Evolutionary conservation across 2,113 vertebrate genomes (phyloP).

Genomic region (Python bivittatus): DNA sequence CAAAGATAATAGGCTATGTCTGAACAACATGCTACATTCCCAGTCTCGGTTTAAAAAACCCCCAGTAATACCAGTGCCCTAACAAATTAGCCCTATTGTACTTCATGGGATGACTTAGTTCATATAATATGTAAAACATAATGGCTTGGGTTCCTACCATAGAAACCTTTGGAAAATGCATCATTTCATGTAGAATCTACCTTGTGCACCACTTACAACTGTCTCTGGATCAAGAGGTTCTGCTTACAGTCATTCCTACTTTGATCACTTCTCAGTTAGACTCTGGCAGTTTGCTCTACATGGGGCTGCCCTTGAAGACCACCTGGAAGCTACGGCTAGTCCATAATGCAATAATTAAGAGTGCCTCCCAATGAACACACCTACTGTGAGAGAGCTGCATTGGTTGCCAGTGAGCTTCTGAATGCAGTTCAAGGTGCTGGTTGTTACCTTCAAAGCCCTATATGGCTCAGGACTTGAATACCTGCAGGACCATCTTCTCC

Average conservation of each 20-base stretch:
- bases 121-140: neutral
- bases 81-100: neutral
- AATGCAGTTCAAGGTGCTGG: neutral
- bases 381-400: neutral
- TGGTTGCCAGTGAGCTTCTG: neutral
- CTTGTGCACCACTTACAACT: neutral
- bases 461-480: neutral
- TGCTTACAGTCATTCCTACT: neutral
- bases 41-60: neutral
- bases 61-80: neutral
- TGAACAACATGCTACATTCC: neutral
- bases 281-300: neutral
- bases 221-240: neutral
- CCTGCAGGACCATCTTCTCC: neutral
- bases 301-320: neutral
- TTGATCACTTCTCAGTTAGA: neutral
- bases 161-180: neutral
- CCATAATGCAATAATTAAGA: neutral
- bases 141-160: neutral
- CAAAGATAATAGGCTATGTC: neutral
- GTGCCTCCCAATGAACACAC: neutral
- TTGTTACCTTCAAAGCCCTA: neutral
- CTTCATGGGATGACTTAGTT: neutral
- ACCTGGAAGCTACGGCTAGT: neutral
- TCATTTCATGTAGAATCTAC: neutral